Percentiles rank a stretch among this genome's conserved stretches.
Conservation (phyloP, 2,888 invertebrate genomes). For the Alloscopus bannaensis region DNA sequence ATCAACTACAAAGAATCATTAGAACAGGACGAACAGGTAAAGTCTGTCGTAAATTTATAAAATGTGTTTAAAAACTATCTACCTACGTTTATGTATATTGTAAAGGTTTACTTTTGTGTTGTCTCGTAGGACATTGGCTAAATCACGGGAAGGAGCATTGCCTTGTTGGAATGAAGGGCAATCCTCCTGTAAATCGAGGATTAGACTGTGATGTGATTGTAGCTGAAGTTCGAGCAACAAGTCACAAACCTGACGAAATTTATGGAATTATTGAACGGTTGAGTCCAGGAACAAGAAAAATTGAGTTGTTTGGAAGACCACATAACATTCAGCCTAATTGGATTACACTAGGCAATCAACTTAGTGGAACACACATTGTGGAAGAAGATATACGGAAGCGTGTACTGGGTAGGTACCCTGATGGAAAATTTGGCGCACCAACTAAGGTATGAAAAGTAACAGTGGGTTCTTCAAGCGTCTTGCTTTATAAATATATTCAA, state of each 20-base stretch:
- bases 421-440: slow-evolving; percentile 81
- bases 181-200: slow-evolving; percentile 92
- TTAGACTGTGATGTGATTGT: slow-evolving; percentile 99
- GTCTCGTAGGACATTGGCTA: slow-evolving; percentile 90
- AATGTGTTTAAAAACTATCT: background rate
- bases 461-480: background rate
- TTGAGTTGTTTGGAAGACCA: slow-evolving; percentile 96
- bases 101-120: background rate
- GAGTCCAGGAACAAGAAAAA: slow-evolving; percentile 97
- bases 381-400: slow-evolving; percentile 93
- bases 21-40: slow-evolving; percentile 92
- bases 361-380: slow-evolving; percentile 94
- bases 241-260: slow-evolving; percentile 98
- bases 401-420: slow-evolving; percentile 94
- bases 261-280: slow-evolving; percentile 98
- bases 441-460: too few species aligned
- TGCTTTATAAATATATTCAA: background rate
- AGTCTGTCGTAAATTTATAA: too few species aligned
- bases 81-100: background rate
- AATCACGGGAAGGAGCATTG: slow-evolving; percentile 99
- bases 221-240: slow-evolving; percentile 97
- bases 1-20: slow-evolving; percentile 97
- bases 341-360: slow-evolving; percentile 93
- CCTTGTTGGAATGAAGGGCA: slow-evolving; percentile 96
- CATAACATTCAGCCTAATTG: slow-evolving; percentile 99